A percentile compares a stretch with the other conserved stretches of the same genome.
These are phyloP conservation scores for Anabas testudineus DNA, from an alignment of 2,797 vertebrate species.

Conservation along the genomic window DNA sequence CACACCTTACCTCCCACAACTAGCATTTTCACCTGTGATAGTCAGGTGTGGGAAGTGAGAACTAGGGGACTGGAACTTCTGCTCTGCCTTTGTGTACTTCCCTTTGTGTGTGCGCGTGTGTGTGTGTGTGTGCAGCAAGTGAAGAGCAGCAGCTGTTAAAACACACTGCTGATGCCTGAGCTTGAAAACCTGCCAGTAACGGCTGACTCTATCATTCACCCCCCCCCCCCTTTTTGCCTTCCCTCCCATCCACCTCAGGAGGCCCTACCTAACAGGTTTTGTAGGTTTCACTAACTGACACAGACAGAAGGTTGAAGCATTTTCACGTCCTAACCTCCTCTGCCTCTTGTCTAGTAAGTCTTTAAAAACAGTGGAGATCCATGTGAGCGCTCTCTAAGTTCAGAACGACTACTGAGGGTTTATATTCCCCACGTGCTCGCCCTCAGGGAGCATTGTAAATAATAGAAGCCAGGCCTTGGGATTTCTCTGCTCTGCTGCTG, in stretches of 20 bases:
- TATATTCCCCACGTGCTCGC: slow-evolving; percentile 32
- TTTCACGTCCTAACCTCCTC: slow-evolving; percentile 44
- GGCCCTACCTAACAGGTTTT: slow-evolving; percentile 75
- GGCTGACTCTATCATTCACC: slow-evolving; percentile 70
- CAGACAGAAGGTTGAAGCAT: slow-evolving; percentile 59
- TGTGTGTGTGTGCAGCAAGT: slow-evolving; percentile 38
- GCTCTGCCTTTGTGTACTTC: slow-evolving; percentile 47
- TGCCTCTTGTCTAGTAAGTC: slow-evolving; percentile 27
- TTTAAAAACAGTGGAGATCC: slow-evolving; percentile 33
- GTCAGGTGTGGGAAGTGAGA: slow-evolving; percentile 45
- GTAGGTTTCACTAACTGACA: slow-evolving; percentile 76
- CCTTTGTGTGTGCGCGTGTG: slow-evolving; percentile 30
- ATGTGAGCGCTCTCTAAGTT: slow-evolving; percentile 23
- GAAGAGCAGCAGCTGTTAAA: slow-evolving; percentile 83
- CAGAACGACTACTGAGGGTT: slow-evolving; percentile 46
- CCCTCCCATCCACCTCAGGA: slow-evolving; percentile 43
- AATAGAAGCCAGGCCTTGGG: slow-evolving; percentile 44
- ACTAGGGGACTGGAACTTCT: slow-evolving; percentile 48
- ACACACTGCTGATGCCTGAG: slow-evolving; percentile 77
- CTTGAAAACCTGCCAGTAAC: slow-evolving; percentile 84
- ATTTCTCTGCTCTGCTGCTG: slow-evolving; percentile 21
- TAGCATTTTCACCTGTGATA: slow-evolving; percentile 48
- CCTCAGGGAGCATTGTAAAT: slow-evolving; percentile 58
- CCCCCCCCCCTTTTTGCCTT: slow-evolving; percentile 7
- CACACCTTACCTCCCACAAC: slow-evolving; percentile 29